Conservation (phyloP, 1,140 invertebrate species). For the Caerostris darwini region DNA sequence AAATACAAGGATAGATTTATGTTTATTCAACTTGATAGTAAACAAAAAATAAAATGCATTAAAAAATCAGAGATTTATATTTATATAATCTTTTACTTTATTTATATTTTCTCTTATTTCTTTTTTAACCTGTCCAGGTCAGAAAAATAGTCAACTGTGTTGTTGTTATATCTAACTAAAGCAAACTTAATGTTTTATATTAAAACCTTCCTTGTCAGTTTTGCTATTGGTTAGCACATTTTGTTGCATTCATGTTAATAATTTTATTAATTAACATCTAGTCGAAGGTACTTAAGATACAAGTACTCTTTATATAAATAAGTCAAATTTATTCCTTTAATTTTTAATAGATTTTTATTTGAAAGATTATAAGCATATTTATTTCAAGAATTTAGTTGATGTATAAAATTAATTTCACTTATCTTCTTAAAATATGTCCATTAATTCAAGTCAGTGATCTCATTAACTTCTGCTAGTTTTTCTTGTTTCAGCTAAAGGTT, state of each 20-base stretch:
- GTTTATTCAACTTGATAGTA: no score
- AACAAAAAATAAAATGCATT: no score
- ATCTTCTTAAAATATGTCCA: no score
- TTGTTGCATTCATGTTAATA: background rate
- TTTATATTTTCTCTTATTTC: background rate
- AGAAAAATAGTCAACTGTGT: background rate
- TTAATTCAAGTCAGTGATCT: no score
- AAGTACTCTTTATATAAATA: slow-evolving; percentile 1
- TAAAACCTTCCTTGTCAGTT: background rate
- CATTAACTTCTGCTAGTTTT: no score
- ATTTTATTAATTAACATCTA: slow-evolving; percentile 22
- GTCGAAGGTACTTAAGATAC: slow-evolving; percentile 1
- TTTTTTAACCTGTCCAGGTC: no score
- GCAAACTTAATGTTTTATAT: background rate
- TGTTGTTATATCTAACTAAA: background rate
- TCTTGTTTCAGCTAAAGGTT: no score
- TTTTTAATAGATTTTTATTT: background rate
- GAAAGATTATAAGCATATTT: background rate
- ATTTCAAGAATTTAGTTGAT: no score
- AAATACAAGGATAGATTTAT: no score
- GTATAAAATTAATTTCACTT: no score
- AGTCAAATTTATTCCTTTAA: slow-evolving; percentile 23
- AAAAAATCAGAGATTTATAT: no score
- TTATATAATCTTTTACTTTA: no score
- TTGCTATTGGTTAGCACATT: background rate